Evolutionary conservation across 2,797 vertebrate species (phyloP).

Genomic region (Clamator glandarius): DNA sequence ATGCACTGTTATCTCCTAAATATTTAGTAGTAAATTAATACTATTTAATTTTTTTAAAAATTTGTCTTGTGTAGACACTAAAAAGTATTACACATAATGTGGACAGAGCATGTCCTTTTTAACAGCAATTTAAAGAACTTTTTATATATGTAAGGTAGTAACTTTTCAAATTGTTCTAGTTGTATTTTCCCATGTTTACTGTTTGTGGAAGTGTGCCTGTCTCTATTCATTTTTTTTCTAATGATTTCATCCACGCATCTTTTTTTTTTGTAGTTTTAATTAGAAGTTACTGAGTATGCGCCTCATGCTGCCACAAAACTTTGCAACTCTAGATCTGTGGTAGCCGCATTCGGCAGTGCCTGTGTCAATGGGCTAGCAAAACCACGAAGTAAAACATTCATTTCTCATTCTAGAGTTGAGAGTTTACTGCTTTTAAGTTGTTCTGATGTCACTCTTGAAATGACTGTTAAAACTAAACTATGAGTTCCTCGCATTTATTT

Average conservation of each 20-base stretch:
- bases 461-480: slow-evolving; percentile 89
- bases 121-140: slow-evolving; percentile 82
- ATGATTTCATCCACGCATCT: slow-evolving; percentile 76
- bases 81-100: slow-evolving; percentile 85
- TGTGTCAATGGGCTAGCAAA: slow-evolving; percentile 37
- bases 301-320: slow-evolving; percentile 27
- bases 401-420: slow-evolving; percentile 70
- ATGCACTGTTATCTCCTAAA: slow-evolving; percentile 92
- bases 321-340: slow-evolving; percentile 15
- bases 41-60: slow-evolving; percentile 90
- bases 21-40: slow-evolving; percentile 92
- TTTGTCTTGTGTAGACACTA: slow-evolving; percentile 91
- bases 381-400: slow-evolving; percentile 42
- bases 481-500: slow-evolving; percentile 90
- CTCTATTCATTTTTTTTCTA: slow-evolving; percentile 69
- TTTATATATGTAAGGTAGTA: slow-evolving; percentile 82
- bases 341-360: background rate
- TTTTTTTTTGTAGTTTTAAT: slow-evolving; percentile 59
- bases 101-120: slow-evolving; percentile 82
- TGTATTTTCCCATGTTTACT: slow-evolving; percentile 79
- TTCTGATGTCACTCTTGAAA: slow-evolving; percentile 84
- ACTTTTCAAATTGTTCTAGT: slow-evolving; percentile 77
- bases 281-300: slow-evolving; percentile 33
- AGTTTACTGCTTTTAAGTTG: slow-evolving; percentile 81
- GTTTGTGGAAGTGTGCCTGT: slow-evolving; percentile 83